These are phyloP conservation scores for Lycaon pictus DNA, from an alignment of 2,113 vertebrate species.

Conservation along the genomic window DNA sequence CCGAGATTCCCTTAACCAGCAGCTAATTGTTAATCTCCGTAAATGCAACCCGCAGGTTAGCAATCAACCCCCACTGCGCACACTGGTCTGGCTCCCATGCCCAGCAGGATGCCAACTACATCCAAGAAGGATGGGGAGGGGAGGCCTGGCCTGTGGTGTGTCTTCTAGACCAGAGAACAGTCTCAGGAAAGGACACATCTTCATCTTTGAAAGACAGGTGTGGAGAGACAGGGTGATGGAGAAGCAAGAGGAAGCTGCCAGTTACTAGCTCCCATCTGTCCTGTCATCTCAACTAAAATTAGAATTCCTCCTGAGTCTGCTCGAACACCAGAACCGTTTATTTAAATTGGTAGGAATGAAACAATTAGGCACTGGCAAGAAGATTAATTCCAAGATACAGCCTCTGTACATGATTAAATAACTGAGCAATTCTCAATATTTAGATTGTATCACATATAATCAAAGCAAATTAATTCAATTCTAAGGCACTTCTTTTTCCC, in stretches of 20 bases:
- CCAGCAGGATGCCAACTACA: not conserved
- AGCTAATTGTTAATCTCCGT: not conserved
- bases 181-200: not conserved
- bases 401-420: not conserved
- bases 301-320: not conserved
- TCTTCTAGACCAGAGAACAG: not conserved
- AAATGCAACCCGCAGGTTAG: not conserved
- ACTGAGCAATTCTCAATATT: not conserved
- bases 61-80: no score
- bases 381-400: not conserved
- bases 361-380: not conserved
- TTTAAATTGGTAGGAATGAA: not conserved
- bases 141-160: fast-evolving
- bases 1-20: not conserved
- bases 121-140: not conserved
- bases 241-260: not conserved
- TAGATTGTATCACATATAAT: not conserved
- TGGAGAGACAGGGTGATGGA: not conserved
- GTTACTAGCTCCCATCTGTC: not conserved
- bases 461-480: not conserved
- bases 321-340: not conserved
- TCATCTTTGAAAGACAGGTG: not conserved
- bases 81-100: not conserved
- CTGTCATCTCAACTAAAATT: not conserved
- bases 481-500: not conserved